Evolutionary conservation across 2,888 invertebrate genomes (phyloP).

Genomic region (Sphaerophoria taeniata): DNA sequence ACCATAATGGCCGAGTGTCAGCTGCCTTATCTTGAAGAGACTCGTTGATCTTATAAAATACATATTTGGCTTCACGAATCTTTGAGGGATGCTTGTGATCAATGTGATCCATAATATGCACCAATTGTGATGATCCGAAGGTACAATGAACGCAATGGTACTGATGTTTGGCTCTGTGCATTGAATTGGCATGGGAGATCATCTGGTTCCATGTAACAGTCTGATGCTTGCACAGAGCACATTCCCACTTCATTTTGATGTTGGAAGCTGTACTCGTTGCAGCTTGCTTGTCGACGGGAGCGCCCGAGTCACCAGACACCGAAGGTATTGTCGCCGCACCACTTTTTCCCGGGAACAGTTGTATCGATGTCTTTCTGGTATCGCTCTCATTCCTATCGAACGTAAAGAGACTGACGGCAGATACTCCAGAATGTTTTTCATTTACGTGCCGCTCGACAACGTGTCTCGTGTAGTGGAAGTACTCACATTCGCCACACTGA

Average conservation of each 20-base stretch:
- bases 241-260: slow-evolving; percentile 66
- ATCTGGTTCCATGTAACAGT: slow-evolving; percentile 74
- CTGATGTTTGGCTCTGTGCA: slow-evolving; percentile 87
- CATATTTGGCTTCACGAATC: slow-evolving; percentile 75
- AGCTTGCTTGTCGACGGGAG: slow-evolving; percentile 20
- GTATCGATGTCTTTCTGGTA: slow-evolving; percentile 56
- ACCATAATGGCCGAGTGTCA: slow-evolving; percentile 84
- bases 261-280: slow-evolving; percentile 30
- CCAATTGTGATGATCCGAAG: slow-evolving; percentile 84
- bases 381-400: slow-evolving; percentile 73
- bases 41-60: slow-evolving; percentile 74
- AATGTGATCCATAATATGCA: slow-evolving; percentile 86
- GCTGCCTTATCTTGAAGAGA: slow-evolving; percentile 58
- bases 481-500: slow-evolving; percentile 88
- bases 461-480: slow-evolving; percentile 86
- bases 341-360: slow-evolving; percentile 62
- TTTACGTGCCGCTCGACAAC: slow-evolving; percentile 87
- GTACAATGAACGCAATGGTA: slow-evolving; percentile 89
- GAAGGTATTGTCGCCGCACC: background rate
- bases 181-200: slow-evolving; percentile 65
- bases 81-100: slow-evolving; percentile 84
- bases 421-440: slow-evolving; percentile 84
- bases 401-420: slow-evolving; percentile 75
- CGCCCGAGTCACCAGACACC: slow-evolving; percentile 36
- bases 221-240: slow-evolving; percentile 77